phyloP scores from a whole-genome alignment of 2,888 invertebrate species.

The Rhagonycha lutea region DNA sequence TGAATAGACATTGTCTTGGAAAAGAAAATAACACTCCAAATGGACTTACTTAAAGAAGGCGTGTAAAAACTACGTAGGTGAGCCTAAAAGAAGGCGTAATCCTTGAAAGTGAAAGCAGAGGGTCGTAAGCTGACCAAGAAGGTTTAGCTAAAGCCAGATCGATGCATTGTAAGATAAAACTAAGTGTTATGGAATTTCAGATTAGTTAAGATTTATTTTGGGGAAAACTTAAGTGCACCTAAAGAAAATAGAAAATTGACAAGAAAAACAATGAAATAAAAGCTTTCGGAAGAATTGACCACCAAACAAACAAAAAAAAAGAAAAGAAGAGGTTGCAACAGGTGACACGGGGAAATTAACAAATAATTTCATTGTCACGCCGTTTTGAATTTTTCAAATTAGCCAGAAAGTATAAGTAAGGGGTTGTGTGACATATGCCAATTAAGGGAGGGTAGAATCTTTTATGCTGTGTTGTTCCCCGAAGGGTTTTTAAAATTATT shows the following conservation, averaged over 20 bases:
- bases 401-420: conserved; percentile 15
- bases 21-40: conserved; percentile 6
- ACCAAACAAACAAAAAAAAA: not conserved
- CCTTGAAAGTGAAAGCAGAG: conserved; percentile 37
- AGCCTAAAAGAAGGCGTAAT: conserved; percentile 34
- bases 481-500: not conserved
- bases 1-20: conserved; percentile 1
- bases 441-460: conserved; percentile 6
- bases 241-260: not conserved
- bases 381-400: conserved; percentile 22
- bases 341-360: not conserved
- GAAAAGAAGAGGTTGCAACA: no score
- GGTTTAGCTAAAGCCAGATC: conserved; percentile 44
- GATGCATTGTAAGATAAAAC: conserved; percentile 48
- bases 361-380: conserved; percentile 14
- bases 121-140: conserved; percentile 49
- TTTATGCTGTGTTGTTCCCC: not conserved
- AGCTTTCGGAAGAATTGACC: not conserved
- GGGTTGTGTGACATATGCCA: conserved; percentile 20
- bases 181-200: conserved; percentile 52
- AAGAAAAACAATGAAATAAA: not conserved
- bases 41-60: conserved; percentile 25
- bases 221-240: conserved; percentile 29
- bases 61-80: conserved; percentile 33
- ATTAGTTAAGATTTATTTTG: conserved; percentile 38